These are phyloP conservation scores for Candoia aspera DNA, from an alignment of 2,113 vertebrate species.

Conservation along the genomic window DNA sequence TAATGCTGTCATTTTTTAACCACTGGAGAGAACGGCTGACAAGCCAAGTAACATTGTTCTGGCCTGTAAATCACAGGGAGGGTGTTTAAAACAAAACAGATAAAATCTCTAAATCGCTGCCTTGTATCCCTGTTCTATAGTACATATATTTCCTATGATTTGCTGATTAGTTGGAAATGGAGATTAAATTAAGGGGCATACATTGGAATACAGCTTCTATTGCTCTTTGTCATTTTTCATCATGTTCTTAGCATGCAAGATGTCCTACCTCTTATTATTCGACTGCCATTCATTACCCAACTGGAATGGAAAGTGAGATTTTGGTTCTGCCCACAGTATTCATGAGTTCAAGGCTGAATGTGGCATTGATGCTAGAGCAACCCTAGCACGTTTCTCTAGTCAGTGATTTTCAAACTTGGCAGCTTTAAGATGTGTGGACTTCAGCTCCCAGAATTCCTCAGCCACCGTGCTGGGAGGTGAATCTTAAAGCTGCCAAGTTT, in stretches of 20 bases:
- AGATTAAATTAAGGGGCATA: slow-evolving; percentile 43
- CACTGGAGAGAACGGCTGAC: slow-evolving; percentile 33
- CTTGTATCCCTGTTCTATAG: slow-evolving; percentile 31
- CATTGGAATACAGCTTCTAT: slow-evolving; percentile 39
- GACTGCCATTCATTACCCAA: neutral
- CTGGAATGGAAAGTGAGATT: neutral
- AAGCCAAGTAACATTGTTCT: slow-evolving; percentile 26
- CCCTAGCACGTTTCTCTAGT: too few relatives aligned
- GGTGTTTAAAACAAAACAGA: slow-evolving; percentile 7
- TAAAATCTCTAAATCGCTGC: neutral
- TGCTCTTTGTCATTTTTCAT: neutral
- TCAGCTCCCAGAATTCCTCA: too few relatives aligned
- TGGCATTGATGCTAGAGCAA: too few relatives aligned
- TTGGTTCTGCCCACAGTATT: neutral
- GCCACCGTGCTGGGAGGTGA: too few relatives aligned
- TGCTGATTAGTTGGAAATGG: slow-evolving; percentile 38
- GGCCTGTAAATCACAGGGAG: slow-evolving; percentile 2
- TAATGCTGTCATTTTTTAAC: slow-evolving; percentile 49
- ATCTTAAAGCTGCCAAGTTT: too few relatives aligned
- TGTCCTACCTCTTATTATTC: neutral
- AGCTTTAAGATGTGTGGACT: too few relatives aligned
- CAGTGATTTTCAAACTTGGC: too few relatives aligned
- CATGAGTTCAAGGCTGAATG: too few relatives aligned
- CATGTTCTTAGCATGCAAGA: neutral
- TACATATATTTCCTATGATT: slow-evolving; percentile 18